Evolutionary conservation across 2,113 vertebrate species (phyloP), one percentile per base, ranked within the genome.

Genomic region (Glaucomys volans): DNA sequence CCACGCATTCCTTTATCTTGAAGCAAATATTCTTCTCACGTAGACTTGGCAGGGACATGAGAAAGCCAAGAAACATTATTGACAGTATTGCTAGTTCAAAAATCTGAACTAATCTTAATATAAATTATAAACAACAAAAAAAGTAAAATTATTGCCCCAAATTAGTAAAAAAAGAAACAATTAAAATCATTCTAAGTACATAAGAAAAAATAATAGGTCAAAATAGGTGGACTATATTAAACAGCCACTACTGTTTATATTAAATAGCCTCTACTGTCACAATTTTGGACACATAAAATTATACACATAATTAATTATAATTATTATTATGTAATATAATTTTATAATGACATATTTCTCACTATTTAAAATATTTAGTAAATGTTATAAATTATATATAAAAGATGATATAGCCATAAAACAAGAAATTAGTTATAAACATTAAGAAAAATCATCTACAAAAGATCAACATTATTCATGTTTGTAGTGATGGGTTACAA

Each of bases 1-100:
- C 24, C 13, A n/a, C 7, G 14, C 11, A 9, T 2, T 4, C 6
- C 28, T 1, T 57, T 69, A n/a, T 9, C 6, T 62, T 54, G 2
- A 13, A 72, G 30, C 82, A 72, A 80, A 30, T 20, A 32, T 32
- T 57, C 8, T 3, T 75, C 40, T 94, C 47, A 69, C 8, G n/a
- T 22, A 67, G 35, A 2, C 2, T 44, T 40, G 6, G 17, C 22
- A 90, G 14, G 10, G 6, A 90, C 80, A 59, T 26, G 1, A 85
- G 74, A 72, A 0, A 77, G 44, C 0, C 18, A 42, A 28, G 1
- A 20, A 86, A 72, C 42, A 14, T 74, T 30, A 64, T 12, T 66
- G 18, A 54, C 12, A 59, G 0, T 86, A 16, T 37, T 84, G 17
- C 4, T 12, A 64, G 18, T 17, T 32, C 74, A 57, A 80, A 80